phyloP scores from a whole-genome alignment of 2,888 invertebrate species.

The Drosophila leonis region DNA sequence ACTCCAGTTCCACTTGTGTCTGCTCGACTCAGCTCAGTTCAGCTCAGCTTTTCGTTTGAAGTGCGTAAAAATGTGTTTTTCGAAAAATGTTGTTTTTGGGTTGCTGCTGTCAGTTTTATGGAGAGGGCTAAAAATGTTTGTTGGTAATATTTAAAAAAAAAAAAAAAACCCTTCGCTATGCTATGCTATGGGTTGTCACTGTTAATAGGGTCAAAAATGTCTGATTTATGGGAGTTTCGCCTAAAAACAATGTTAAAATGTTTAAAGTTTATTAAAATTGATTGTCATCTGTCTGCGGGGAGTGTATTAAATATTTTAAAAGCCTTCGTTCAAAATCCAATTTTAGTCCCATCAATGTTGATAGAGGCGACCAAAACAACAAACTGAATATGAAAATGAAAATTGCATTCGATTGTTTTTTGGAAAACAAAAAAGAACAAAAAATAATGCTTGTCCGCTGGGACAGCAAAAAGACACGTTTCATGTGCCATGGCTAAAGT shows the following conservation, averaged over 20 bases:
- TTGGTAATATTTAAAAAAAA: constrained; percentile 4
- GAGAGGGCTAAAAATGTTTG: not conserved
- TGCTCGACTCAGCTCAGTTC: not conserved
- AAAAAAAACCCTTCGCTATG: constrained; percentile 34
- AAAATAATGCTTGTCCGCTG: constrained; percentile 10
- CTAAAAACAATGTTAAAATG: constrained; percentile 29
- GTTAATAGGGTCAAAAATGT: constrained; percentile 63
- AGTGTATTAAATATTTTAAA: constrained; percentile 43
- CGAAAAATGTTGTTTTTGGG: constrained; percentile 37
- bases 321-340: constrained; percentile 31
- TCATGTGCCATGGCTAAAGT: constrained; percentile 12
- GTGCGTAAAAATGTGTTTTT: constrained; percentile 64
- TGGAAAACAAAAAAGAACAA: not conserved
- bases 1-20: constrained; percentile 42
- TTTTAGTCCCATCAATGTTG: constrained; percentile 34
- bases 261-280: constrained; percentile 57
- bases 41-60: constrained; percentile 53
- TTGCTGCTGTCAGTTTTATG: constrained; percentile 47
- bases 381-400: constrained; percentile 13
- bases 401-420: constrained; percentile 46
- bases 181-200: constrained; percentile 39
- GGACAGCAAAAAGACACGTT: constrained; percentile 45
- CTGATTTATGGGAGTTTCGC: constrained; percentile 58
- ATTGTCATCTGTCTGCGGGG: constrained; percentile 39
- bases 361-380: not conserved